A percentile compares a stretch with the other conserved stretches of the same genome.
Conservation (phyloP, 2,888 invertebrate species). For the Mesopsocus fuscifrons region DNA sequence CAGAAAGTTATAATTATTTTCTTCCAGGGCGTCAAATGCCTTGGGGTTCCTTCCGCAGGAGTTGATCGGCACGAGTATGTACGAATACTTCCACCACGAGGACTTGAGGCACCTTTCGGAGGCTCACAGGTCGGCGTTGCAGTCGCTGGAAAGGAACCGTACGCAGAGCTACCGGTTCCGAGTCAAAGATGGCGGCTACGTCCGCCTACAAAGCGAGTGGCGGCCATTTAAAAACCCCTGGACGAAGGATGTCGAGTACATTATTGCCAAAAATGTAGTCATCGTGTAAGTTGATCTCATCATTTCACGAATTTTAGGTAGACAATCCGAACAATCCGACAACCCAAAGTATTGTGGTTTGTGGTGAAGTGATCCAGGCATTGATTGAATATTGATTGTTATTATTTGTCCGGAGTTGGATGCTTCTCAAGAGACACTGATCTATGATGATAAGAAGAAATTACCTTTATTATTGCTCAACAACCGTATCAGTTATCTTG, state of each 20-base stretch:
- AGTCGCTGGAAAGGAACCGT: conserved; percentile 22
- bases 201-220: conserved; percentile 64
- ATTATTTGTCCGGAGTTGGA: too few relatives aligned
- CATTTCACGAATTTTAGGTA: too few relatives aligned
- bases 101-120: conserved; percentile 64
- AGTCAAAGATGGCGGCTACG: conserved; percentile 54
- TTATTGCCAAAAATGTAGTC: conserved; percentile 71
- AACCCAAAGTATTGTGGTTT: too few relatives aligned
- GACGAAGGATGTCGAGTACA: conserved; percentile 86
- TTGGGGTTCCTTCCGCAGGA: conserved; percentile 87
- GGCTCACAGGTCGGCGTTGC: conserved; percentile 60
- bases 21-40: too few relatives aligned
- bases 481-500: too few relatives aligned
- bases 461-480: too few relatives aligned
- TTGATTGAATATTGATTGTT: too few relatives aligned
- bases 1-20: too few relatives aligned
- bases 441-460: too few relatives aligned
- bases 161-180: conserved; percentile 51
- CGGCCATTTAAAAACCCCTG: conserved; percentile 84
- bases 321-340: too few relatives aligned
- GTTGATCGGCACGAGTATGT: conserved; percentile 76
- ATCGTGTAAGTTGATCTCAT: conserved; percentile 48
- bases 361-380: too few relatives aligned
- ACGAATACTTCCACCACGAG: conserved; percentile 74
- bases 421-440: too few relatives aligned